A percentile compares a stretch with the other conserved stretches of the same genome.
phyloP scores from a whole-genome alignment of 2,113 vertebrate genomes.

The Elephantulus edwardii region DNA sequence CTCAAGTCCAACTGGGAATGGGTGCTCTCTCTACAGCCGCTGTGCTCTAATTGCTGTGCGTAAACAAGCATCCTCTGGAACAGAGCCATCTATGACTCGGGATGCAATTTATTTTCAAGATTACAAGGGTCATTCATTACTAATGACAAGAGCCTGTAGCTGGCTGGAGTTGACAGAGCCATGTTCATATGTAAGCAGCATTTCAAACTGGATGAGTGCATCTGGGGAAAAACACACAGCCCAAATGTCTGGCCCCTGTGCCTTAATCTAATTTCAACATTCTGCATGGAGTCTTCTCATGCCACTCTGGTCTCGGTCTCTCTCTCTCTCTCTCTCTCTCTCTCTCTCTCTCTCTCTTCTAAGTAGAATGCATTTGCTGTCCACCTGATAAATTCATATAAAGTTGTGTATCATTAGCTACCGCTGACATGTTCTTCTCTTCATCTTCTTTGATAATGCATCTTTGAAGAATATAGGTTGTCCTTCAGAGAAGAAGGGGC shows the following conservation, averaged over 20 bases:
- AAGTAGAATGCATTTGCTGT: conserved; percentile 17
- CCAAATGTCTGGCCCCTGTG: not conserved
- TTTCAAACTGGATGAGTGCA: conserved; percentile 26
- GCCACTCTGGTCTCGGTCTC: not conserved
- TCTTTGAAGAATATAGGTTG: conserved; percentile 4
- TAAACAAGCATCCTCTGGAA: conserved; percentile 67
- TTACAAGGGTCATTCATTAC: conserved; percentile 61
- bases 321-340: no score
- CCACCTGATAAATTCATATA: conserved; percentile 7
- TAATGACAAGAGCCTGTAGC: conserved; percentile 50
- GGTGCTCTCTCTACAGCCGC: conserved; percentile 14
- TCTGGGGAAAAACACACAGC: conserved; percentile 35
- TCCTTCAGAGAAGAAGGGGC: conserved; percentile 16
- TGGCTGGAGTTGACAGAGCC: conserved; percentile 31
- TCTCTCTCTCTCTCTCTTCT: no score
- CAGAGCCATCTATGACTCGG: conserved; percentile 38
- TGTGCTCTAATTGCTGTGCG: conserved; percentile 53
- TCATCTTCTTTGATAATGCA: not conserved
- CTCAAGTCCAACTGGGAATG: conserved; percentile 33
- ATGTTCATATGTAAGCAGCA: conserved; percentile 13
- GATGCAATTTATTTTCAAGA: conserved; percentile 54
- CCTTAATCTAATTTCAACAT: not conserved
- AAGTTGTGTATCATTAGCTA: not conserved
- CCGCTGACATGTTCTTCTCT: not conserved
- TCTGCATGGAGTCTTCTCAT: not conserved